Conservation (phyloP, 2,113 vertebrate genomes). For the Rutilus rutilus region DNA sequence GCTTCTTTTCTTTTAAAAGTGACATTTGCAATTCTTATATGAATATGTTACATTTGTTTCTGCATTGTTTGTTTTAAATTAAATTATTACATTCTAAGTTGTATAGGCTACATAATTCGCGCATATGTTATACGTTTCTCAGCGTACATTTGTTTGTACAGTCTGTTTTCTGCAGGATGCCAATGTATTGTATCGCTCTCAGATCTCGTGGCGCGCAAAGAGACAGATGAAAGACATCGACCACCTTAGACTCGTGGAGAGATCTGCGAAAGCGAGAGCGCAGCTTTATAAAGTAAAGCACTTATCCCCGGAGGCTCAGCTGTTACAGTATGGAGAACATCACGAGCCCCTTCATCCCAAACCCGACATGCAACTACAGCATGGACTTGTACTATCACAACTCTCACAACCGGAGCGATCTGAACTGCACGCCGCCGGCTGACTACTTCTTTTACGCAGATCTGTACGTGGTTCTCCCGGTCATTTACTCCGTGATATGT, state of each 20-base stretch:
- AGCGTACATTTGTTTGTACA: neutral
- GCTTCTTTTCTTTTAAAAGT: neutral
- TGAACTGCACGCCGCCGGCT: conserved; percentile 66
- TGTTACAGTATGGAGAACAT: conserved; percentile 72
- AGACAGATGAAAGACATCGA: conserved; percentile 15
- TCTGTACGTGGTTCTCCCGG: conserved; percentile 82
- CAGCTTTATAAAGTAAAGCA: conserved; percentile 28
- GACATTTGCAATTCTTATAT: neutral
- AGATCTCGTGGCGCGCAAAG: conserved; percentile 49
- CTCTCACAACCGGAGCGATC: conserved; percentile 61
- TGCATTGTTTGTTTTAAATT: neutral
- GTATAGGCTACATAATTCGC: too few relatives aligned
- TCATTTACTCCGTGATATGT: conserved; percentile 87
- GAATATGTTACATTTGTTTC: neutral
- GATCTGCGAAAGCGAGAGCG: neutral
- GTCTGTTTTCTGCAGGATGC: neutral
- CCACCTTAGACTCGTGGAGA: conserved; percentile 11
- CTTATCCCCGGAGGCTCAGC: neutral
- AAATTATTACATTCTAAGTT: neutral
- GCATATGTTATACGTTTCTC: neutral
- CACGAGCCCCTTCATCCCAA: conserved; percentile 26
- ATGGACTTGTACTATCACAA: conserved; percentile 63
- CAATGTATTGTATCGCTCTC: conserved; percentile 2
- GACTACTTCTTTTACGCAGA: conserved; percentile 73
- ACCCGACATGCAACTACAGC: conserved; percentile 68